A percentile compares a stretch with the other conserved stretches of the same genome.
Evolutionary conservation across 2,113 vertebrate species (phyloP).

Genomic region (Thalassarche chlororhynchos): DNA sequence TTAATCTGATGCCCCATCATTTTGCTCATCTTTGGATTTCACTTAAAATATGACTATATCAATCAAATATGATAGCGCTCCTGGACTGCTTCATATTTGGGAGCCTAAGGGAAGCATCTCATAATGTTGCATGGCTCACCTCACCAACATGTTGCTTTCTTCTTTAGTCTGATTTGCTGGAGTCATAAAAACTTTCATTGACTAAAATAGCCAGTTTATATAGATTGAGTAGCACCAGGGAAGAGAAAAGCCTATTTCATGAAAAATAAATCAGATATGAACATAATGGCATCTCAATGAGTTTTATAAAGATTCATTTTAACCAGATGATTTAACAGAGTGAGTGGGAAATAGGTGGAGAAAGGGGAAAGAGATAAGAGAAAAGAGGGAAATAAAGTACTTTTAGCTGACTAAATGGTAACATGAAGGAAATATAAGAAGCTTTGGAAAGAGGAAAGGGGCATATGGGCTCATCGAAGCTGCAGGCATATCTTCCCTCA

Average conservation of each 20-base stretch:
- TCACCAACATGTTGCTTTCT: not conserved
- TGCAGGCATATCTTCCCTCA: not conserved
- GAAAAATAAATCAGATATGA: slow-evolving; percentile 47
- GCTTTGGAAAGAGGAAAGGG: not conserved
- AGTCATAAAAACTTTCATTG: slow-evolving; percentile 13
- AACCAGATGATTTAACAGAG: not conserved
- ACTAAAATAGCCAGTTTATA: slow-evolving; percentile 23
- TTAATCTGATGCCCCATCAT: not conserved
- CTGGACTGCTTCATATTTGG: not conserved
- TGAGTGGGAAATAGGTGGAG: not conserved
- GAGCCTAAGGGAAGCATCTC: slow-evolving; percentile 14
- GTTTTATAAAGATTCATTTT: not conserved
- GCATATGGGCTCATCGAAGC: not conserved
- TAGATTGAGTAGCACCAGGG: not conserved
- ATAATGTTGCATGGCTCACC: not conserved
- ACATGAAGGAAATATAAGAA: not conserved
- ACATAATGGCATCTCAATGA: not conserved
- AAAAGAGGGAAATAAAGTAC: not conserved
- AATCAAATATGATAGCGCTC: not conserved
- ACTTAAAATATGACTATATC: slow-evolving; percentile 19
- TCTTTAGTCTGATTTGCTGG: slow-evolving; percentile 18
- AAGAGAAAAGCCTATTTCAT: slow-evolving; percentile 13
- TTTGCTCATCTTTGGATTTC: slow-evolving; percentile 31
- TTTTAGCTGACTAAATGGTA: not conserved
- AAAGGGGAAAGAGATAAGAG: not conserved